Conservation (phyloP, 2,888 invertebrate genomes). For the Fragum whitleyi region DNA sequence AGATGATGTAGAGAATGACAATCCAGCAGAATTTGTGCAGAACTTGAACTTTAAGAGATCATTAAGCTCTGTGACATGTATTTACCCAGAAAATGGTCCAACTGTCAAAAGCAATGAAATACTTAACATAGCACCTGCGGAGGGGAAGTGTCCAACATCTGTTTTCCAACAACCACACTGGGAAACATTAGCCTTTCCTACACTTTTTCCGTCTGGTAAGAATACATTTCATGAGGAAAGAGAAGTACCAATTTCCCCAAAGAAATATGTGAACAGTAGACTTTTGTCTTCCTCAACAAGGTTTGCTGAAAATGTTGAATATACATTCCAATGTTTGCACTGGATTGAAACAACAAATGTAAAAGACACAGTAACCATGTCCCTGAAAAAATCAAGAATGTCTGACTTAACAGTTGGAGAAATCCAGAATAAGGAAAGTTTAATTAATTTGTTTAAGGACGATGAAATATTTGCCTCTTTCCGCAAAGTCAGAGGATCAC, state of each 20-base stretch:
- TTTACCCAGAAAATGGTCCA: constrained; percentile 15
- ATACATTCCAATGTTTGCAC: constrained; percentile 45
- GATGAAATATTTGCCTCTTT: constrained; percentile 36
- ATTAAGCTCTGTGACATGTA: constrained; percentile 12
- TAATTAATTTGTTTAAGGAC: constrained; percentile 3
- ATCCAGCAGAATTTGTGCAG: neutral
- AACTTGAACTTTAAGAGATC: neutral
- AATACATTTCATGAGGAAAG: constrained; percentile 29
- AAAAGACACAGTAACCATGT: neutral
- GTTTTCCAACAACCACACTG: constrained; percentile 10
- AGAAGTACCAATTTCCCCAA: constrained; percentile 26
- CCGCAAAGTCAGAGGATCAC: constrained; percentile 33
- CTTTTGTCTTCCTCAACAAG: constrained; percentile 40
- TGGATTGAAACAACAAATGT: constrained; percentile 33
- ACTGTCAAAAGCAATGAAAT: neutral
- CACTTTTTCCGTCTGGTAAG: constrained; percentile 14
- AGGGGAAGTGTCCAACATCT: constrained; percentile 12
- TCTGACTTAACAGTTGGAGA: neutral
- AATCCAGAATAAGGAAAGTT: neutral
- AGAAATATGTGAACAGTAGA: constrained; percentile 45
- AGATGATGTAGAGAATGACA: constrained; percentile 19
- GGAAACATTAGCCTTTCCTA: constrained; percentile 32
- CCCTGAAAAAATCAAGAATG: neutral
- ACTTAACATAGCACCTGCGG: constrained; percentile 25
- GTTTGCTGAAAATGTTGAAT: constrained; percentile 52